phyloP scores from a whole-genome alignment of 2,797 vertebrate species.

The Gambelia wislizenii region DNA sequence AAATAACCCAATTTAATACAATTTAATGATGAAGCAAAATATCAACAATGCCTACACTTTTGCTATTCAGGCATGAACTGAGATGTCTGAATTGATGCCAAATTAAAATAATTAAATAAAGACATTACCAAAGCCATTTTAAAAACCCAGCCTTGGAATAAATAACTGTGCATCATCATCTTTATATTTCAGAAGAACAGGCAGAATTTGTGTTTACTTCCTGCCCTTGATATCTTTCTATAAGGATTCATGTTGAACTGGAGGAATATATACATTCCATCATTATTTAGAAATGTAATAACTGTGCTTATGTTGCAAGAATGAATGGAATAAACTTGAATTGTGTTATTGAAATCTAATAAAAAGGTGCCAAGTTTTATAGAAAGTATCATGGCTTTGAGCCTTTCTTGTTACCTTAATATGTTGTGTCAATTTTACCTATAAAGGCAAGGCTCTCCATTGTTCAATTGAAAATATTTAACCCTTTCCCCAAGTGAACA shows the following conservation, averaged over 20 bases:
- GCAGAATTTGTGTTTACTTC: conserved; percentile 40
- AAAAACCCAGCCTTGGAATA: conserved; percentile 61
- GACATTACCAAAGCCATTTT: conserved; percentile 69
- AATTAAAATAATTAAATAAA: conserved; percentile 66
- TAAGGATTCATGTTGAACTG: no score
- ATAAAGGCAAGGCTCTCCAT: not conserved
- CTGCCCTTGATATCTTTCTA: no score
- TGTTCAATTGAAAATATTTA: not conserved
- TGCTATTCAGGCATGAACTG: conserved; percentile 48
- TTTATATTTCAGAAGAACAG: conserved; percentile 14
- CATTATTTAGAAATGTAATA: no score
- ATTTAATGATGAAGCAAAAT: conserved; percentile 72
- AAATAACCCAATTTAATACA: conserved; percentile 79
- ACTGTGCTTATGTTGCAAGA: no score
- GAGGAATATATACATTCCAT: no score
- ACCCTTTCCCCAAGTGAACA: not conserved
- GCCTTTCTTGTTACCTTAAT: not conserved
- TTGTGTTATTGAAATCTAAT: no score
- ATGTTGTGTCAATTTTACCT: not conserved
- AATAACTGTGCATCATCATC: conserved; percentile 41
- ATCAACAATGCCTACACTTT: conserved; percentile 72
- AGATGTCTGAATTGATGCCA: conserved; percentile 58
- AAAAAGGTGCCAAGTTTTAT: not conserved
- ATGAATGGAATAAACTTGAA: no score
- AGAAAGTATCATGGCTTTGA: not conserved